Percentiles rank a stretch among this genome's conserved stretches.
Evolutionary conservation across 30 jellyfish, hydroid and myxozoan species (phyloP).

Genomic region (Nemopilema nomurai): DNA sequence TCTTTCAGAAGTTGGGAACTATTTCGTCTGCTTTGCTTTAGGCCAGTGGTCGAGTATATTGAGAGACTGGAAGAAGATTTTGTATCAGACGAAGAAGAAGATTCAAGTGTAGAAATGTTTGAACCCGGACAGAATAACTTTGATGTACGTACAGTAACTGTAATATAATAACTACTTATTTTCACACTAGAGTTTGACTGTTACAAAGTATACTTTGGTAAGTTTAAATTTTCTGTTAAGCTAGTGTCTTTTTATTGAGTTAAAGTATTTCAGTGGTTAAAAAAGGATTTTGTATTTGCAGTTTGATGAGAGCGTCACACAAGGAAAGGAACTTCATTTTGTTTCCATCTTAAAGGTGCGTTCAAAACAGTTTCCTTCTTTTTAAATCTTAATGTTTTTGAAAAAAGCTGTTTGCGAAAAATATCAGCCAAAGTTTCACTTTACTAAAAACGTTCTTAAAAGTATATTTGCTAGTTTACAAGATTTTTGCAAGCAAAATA

Average conservation of each 20-base stretch:
- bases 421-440: no score
- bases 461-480: no score
- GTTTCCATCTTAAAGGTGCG: conserved; percentile 85
- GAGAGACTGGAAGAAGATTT: conserved; percentile 24
- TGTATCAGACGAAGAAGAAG: neutral
- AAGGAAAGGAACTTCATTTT: conserved; percentile 81
- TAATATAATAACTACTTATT: no score
- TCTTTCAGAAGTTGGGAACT: neutral
- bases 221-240: no score
- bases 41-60: conserved; percentile 7
- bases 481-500: no score
- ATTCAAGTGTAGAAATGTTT: neutral
- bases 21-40: neutral
- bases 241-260: neutral
- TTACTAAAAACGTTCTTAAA: no score
- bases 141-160: neutral
- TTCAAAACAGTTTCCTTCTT: no score
- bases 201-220: no score
- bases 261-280: neutral
- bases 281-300: no score
- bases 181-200: no score
- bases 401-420: no score
- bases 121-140: conserved; percentile 1
- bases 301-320: conserved; percentile 70
- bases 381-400: no score